Evolutionary conservation across 2,888 invertebrate genomes (phyloP), one percentile per base, ranked within the genome.

Genomic region (Trichopria drosophilae): DNA sequence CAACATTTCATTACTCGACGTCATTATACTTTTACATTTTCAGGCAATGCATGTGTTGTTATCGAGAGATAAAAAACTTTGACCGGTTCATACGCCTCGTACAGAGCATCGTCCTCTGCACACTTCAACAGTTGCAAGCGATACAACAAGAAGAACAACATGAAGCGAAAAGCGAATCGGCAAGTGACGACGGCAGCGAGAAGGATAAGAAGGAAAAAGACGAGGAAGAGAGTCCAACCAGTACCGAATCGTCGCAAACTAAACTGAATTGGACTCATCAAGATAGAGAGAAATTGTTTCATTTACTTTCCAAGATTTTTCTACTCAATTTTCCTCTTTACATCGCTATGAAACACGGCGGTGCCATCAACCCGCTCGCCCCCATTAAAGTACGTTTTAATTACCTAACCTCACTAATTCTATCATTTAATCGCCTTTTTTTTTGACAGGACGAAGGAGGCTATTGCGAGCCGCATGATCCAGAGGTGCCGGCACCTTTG

Each of bases 21-120:
- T 29, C 7, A 32, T 18, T 31, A 16, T 20, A 43, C 15, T 39
- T 34, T 24, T 6, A n/a, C 9, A 9, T 40, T 65, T 65, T 31
- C 76, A 92, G 93, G 73, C 94, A 95, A 80, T 95, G 95, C 73
- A 92, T 93, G 87, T 95, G 95, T 77, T 90, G 93, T 77, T 94
- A 91, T 77, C 84, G 93, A 64, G 94, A 94, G 78, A 84, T 86
- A 50, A 93, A 93, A 77, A 94, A 94, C 77, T 89, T 92, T 77
- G 94, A 94, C 72, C 83, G 92, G 62, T 90, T 94, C 75, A 92
- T 92, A 76, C 81, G 89, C 68, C 82, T 95, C 64, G 88, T 93
- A 28, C 93, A 94, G 75, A 89, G 92, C 58, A 84, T 94, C 63
- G 84, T 94, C 53, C 87, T 87, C 66, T 81, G 91, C 62, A 86